phyloP scores from a whole-genome alignment of 2,113 vertebrate species.

The Pavo muticus region DNA sequence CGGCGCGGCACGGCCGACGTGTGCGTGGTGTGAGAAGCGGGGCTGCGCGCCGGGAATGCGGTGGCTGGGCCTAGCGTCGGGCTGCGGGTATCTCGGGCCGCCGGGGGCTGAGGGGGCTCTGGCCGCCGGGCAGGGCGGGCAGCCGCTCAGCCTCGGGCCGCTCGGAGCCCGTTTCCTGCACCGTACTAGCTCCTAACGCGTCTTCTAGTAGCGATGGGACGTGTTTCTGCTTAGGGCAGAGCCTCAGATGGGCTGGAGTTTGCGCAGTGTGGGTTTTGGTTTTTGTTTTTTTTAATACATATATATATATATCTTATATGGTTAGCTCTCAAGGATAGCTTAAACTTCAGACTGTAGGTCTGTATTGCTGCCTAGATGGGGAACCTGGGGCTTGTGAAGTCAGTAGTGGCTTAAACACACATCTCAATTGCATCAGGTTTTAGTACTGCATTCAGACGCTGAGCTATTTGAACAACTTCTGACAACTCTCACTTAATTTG shows the following conservation, averaged over 20 bases:
- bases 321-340: not conserved
- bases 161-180: not conserved
- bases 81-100: too few relatives aligned
- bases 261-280: not conserved
- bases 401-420: fast-evolving
- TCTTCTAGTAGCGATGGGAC: not conserved
- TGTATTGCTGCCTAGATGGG: fast-evolving
- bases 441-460: not conserved
- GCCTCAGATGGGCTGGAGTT: not conserved
- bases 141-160: fast-evolving
- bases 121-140: too few relatives aligned
- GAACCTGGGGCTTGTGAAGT: fast-evolving
- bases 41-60: not conserved
- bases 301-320: not conserved
- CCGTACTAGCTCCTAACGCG: not conserved
- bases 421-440: not conserved
- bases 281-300: too few relatives aligned
- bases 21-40: not conserved
- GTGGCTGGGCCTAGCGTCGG: not conserved
- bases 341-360: not conserved
- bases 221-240: not conserved
- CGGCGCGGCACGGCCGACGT: too few relatives aligned
- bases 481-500: not conserved
- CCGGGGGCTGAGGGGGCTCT: too few relatives aligned
- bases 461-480: not conserved